Percentiles rank a stretch among this genome's conserved stretches.
Conservation (phyloP, 2,113 vertebrate species). For the Hiodon alosoides region DNA sequence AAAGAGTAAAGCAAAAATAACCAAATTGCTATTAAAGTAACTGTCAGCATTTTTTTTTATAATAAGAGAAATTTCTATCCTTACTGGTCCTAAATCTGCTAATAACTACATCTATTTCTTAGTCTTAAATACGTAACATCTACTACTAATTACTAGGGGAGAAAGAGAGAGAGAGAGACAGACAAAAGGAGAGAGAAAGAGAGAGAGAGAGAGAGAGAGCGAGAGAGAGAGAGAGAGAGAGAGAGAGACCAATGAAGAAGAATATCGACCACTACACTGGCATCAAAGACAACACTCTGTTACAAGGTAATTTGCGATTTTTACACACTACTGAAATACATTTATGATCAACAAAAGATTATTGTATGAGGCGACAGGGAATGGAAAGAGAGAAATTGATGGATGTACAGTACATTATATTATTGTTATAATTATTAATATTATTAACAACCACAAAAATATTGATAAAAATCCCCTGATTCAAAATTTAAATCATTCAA, state of each 20-base stretch:
- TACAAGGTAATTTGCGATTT: constrained; percentile 71
- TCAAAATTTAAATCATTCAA: constrained; percentile 54
- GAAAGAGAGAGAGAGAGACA: constrained; percentile 57
- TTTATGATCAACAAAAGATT: constrained; percentile 74
- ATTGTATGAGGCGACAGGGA: constrained; percentile 69
- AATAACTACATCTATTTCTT: constrained; percentile 82
- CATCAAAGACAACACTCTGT: constrained; percentile 79
- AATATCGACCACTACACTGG: constrained; percentile 72
- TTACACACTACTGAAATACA: constrained; percentile 82
- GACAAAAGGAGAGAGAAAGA: constrained; percentile 33
- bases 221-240: constrained; percentile 2
- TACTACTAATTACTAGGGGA: constrained; percentile 84
- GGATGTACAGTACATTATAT: constrained; percentile 71
- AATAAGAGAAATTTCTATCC: constrained; percentile 92
- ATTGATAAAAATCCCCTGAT: constrained; percentile 65
- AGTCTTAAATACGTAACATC: constrained; percentile 83
- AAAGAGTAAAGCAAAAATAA: constrained; percentile 38
- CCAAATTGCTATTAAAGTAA: constrained; percentile 70
- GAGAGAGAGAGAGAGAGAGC: constrained; percentile 8
- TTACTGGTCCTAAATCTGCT: constrained; percentile 90
- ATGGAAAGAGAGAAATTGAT: constrained; percentile 64
- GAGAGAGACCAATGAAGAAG: constrained; percentile 38
- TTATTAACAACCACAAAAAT: constrained; percentile 73
- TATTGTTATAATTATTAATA: constrained; percentile 48
- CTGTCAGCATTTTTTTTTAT: constrained; percentile 57